A percentile compares a stretch with the other conserved stretches of the same genome.
These are phyloP conservation scores for Drosophila paranaensis DNA, from an alignment of 2,888 invertebrate genomes.

Conservation along the genomic window DNA sequence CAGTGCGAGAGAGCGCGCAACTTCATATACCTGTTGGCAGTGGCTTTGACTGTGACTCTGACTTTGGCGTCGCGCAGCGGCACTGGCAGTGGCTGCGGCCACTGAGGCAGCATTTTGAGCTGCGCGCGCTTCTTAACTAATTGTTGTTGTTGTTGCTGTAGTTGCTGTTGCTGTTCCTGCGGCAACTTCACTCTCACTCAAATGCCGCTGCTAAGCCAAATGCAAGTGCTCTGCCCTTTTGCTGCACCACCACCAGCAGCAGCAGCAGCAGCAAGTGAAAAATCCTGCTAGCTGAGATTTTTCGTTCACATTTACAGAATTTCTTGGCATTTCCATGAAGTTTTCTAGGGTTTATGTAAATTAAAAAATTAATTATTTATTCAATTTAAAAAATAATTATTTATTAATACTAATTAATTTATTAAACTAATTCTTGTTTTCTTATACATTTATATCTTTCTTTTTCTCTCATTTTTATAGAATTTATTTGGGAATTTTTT, in stretches of 20 bases:
- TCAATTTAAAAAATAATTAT: too few relatives aligned
- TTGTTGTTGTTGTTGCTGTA: constrained; percentile 15
- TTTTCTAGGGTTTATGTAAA: too few relatives aligned
- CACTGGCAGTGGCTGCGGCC: constrained; percentile 13
- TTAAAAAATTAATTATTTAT: too few relatives aligned
- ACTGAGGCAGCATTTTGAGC: constrained; percentile 15
- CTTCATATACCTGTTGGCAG: constrained; percentile 68
- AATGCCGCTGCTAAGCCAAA: constrained; percentile 72
- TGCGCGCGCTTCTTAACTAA: constrained; percentile 52
- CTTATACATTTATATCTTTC: too few relatives aligned
- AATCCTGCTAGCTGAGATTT: constrained; percentile 39
- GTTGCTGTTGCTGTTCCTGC: constrained; percentile 58
- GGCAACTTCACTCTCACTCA: constrained; percentile 76
- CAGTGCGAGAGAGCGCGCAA: constrained; percentile 11
- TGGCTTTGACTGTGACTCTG: constrained; percentile 82
- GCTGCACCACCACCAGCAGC: constrained; percentile 13
- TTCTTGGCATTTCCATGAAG: too few relatives aligned
- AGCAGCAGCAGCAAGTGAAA: constrained; percentile 12
- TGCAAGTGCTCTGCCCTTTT: constrained; percentile 72
- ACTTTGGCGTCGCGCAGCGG: constrained; percentile 56
- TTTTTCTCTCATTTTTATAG: too few relatives aligned
- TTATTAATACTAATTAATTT: too few relatives aligned
- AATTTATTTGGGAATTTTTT: too few relatives aligned
- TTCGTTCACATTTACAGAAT: neutral
- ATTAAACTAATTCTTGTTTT: too few relatives aligned